Conservation (phyloP, 2,797 vertebrate species). For the Philypnodon macrostomus region DNA sequence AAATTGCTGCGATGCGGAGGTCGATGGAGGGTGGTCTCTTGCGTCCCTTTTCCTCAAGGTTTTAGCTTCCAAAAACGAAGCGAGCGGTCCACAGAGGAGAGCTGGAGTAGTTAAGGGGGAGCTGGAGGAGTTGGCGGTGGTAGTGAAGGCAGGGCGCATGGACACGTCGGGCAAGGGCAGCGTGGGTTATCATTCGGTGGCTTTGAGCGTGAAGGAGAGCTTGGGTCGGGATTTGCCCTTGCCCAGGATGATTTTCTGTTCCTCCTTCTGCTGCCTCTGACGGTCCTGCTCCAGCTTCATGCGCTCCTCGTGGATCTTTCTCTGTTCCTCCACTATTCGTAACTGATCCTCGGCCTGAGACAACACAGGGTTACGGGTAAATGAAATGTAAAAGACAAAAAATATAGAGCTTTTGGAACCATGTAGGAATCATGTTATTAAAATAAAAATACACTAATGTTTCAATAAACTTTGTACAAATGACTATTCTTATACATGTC, state of each 20-base stretch:
- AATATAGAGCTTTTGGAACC: no score
- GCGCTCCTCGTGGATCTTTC: constrained; percentile 99
- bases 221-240: constrained; percentile 98
- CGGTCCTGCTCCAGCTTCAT: constrained; percentile 99
- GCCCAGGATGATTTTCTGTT: constrained; percentile 99
- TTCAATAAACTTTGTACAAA: no score
- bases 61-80: constrained; percentile 90
- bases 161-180: constrained; percentile 48
- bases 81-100: constrained; percentile 78
- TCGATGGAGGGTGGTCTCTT: constrained; percentile 11
- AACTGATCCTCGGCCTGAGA: constrained; percentile 96
- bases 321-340: constrained; percentile 99
- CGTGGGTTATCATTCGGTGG: constrained; percentile 84
- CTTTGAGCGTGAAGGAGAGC: constrained; percentile 97
- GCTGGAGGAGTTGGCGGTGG: constrained; percentile 15
- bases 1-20: constrained; percentile 38
- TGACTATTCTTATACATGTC: no score
- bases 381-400: no score
- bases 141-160: constrained; percentile 46
- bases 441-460: no score
- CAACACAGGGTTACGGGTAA: background rate
- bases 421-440: no score
- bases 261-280: constrained; percentile 97
- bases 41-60: constrained; percentile 20
- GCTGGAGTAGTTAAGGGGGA: constrained; percentile 55